Conservation (phyloP, 2,113 vertebrate genomes). For the Recurvirostra avosetta region DNA sequence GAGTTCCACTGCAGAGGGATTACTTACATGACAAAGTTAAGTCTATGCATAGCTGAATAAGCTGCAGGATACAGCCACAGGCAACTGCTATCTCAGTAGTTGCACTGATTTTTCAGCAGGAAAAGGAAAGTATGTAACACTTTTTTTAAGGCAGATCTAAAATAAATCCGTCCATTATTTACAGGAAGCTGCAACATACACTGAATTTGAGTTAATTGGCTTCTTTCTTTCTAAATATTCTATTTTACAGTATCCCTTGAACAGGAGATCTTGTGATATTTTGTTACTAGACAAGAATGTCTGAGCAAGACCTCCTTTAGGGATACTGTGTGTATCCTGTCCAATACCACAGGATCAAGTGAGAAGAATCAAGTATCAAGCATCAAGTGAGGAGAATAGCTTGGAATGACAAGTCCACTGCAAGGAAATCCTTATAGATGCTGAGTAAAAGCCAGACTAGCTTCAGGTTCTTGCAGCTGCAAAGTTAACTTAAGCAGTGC, state of each 20-base stretch:
- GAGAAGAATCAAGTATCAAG: neutral
- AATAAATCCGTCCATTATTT: neutral
- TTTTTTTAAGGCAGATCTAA: neutral
- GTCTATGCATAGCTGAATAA: neutral
- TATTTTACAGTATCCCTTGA: neutral
- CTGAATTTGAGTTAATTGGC: neutral
- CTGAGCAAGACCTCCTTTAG: neutral
- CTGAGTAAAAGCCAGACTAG: neutral
- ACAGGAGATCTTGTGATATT: neutral
- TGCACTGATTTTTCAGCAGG: neutral
- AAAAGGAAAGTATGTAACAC: neutral
- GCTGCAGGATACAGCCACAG: neutral
- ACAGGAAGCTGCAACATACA: neutral
- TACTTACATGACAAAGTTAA: neutral
- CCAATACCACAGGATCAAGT: neutral
- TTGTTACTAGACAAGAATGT: neutral
- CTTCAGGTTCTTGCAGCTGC: neutral
- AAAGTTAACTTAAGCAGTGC: neutral
- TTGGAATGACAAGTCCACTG: neutral
- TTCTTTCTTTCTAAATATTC: neutral
- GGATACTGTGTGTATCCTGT: neutral
- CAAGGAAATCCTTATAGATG: neutral
- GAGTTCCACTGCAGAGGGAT: neutral
- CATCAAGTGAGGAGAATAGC: neutral
- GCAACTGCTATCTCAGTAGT: neutral